Conservation (phyloP, 1,140 invertebrate species). For the Drosophila orena region DNA sequence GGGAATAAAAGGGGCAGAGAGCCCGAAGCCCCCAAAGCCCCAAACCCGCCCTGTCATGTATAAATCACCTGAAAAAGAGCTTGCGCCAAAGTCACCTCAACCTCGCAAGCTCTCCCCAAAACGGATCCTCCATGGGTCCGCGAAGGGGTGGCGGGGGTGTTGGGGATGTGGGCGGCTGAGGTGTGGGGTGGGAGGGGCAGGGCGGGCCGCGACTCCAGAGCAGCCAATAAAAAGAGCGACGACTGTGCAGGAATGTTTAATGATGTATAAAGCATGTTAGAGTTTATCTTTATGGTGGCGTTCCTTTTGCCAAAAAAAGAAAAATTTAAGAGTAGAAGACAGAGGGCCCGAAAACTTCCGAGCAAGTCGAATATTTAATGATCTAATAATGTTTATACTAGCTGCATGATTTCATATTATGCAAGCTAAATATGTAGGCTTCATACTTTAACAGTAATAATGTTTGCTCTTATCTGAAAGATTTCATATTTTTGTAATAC, state of each 20-base stretch:
- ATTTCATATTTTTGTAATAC: background rate
- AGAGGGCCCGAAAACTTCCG: background rate
- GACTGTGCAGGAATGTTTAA: conserved; percentile 83
- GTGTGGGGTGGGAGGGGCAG: background rate
- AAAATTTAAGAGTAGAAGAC: conserved; percentile 27
- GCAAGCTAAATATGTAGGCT: too few species aligned
- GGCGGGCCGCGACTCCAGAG: conserved; percentile 17
- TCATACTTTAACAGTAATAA: too few species aligned
- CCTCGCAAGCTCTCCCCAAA: conserved; percentile 42
- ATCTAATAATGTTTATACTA: too few species aligned
- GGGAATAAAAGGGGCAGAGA: conserved; percentile 17
- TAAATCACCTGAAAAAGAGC: conserved; percentile 74
- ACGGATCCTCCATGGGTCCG: conserved; percentile 6
- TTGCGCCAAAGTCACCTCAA: conserved; percentile 42
- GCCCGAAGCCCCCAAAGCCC: conserved; percentile 8
- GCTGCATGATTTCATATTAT: too few species aligned
- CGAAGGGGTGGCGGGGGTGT: background rate
- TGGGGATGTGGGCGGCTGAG: conserved; percentile 15
- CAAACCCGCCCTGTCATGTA: conserved; percentile 68
- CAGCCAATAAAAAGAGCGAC: conserved; percentile 73
- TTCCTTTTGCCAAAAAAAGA: conserved; percentile 58
- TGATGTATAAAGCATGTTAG: conserved; percentile 84
- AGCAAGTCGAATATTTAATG: conserved; percentile 33
- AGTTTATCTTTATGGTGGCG: conserved; percentile 82
- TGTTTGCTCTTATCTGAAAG: too few species aligned